phyloP scores from a whole-genome alignment of 2,888 invertebrate species.

The Pardosa pseudoannulata region DNA sequence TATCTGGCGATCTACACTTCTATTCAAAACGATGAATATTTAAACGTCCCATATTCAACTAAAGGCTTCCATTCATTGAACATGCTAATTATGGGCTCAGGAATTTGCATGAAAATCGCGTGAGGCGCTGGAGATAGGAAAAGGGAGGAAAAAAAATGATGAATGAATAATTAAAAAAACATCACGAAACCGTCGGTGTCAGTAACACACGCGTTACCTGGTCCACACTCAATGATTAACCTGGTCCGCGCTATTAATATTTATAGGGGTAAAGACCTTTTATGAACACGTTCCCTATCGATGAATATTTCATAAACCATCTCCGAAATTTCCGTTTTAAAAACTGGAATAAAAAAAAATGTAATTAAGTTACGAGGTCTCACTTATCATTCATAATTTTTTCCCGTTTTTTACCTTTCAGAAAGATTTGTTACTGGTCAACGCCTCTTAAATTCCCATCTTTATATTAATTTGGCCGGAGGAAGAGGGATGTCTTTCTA shows the following conservation, averaged over 20 bases:
- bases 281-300: background rate
- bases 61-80: background rate
- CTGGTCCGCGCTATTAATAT: background rate
- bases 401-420: no score
- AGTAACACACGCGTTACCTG: background rate
- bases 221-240: background rate
- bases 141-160: background rate
- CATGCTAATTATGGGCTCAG: slow-evolving; percentile 4
- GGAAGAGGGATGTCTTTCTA: no score
- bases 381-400: background rate
- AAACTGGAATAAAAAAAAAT: background rate
- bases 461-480: no score
- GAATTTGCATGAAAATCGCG: background rate
- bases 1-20: no score
- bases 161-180: slow-evolving; percentile 12
- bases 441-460: no score
- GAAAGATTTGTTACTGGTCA: no score
- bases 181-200: slow-evolving; percentile 10
- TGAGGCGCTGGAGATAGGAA: background rate
- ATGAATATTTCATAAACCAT: slow-evolving; percentile 17
- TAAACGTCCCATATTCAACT: background rate
- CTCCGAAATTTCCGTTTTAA: slow-evolving; percentile 4
- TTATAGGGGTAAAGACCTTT: slow-evolving; percentile 15
- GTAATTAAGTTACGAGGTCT: slow-evolving; percentile 4
- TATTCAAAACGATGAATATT: no score